A percentile compares a stretch with the other conserved stretches of the same genome.
phyloP scores from a whole-genome alignment of 2,113 vertebrate species.

The Barbus barbus region DNA sequence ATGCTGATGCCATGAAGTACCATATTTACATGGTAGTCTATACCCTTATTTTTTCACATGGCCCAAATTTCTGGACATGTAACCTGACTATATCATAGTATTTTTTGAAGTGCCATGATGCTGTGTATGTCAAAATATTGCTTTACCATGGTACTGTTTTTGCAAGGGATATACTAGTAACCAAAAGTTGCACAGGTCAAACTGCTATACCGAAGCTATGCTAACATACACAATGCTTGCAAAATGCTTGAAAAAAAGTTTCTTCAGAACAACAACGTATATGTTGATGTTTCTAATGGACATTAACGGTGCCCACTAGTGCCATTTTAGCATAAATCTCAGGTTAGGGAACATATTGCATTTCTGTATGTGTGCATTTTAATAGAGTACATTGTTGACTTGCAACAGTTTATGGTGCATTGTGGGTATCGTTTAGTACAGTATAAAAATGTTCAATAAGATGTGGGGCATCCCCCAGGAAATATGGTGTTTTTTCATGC shows the following conservation, averaged over 20 bases:
- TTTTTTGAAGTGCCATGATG: neutral
- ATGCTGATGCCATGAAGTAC: neutral
- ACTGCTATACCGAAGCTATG: neutral
- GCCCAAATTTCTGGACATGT: neutral
- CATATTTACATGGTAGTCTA: neutral
- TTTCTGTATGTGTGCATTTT: neutral
- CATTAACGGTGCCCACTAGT: neutral
- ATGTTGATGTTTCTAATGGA: neutral
- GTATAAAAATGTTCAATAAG: neutral
- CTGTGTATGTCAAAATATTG: no score
- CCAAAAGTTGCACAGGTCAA: neutral
- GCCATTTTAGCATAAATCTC: neutral
- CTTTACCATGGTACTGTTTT: neutral
- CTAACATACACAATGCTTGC: neutral
- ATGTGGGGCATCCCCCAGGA: neutral
- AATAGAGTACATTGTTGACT: constrained; percentile 2
- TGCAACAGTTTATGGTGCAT: neutral
- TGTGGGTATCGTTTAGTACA: neutral
- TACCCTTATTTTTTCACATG: neutral
- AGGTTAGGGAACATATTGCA: constrained; percentile 9
- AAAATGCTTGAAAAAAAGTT: neutral
- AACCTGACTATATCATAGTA: neutral
- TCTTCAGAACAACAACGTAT: neutral
- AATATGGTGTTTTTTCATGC: neutral
- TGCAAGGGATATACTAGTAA: neutral